Percentiles rank a stretch among this genome's conserved stretches.
phyloP scores from a whole-genome alignment of 2,797 vertebrate species.

The Sebastiscus tertius region DNA sequence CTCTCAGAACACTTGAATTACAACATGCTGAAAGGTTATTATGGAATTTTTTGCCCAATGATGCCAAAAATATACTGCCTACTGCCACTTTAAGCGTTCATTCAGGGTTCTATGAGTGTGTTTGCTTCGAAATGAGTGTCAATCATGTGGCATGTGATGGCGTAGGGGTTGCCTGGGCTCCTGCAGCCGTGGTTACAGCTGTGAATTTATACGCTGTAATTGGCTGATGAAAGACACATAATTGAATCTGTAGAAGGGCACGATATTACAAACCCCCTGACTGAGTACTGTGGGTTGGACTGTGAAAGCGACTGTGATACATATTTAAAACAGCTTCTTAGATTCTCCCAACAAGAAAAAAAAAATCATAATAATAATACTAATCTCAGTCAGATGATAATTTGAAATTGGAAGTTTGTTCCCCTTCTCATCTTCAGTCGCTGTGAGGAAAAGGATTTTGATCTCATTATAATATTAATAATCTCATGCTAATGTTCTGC shows the following conservation, averaged over 20 bases:
- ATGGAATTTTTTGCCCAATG: no score
- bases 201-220: constrained; percentile 60
- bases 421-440: neutral
- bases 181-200: constrained; percentile 54
- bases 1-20: no score
- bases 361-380: neutral
- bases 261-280: constrained; percentile 46
- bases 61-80: no score
- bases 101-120: neutral
- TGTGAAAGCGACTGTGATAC: constrained; percentile 3
- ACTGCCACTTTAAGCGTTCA: no score
- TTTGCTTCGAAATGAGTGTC: constrained; percentile 17
- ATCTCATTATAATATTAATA: constrained; percentile 43
- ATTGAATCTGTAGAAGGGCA: constrained; percentile 66
- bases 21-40: no score
- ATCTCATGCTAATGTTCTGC: constrained; percentile 11
- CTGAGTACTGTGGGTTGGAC: constrained; percentile 26
- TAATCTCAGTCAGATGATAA: constrained; percentile 9
- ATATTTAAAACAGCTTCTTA: constrained; percentile 16
- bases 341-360: neutral
- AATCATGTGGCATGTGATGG: constrained; percentile 19
- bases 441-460: constrained; percentile 24
- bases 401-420: constrained; percentile 28
- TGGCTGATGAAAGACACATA: constrained; percentile 71
- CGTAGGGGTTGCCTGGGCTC: constrained; percentile 1